Base-by-base conservation (phyloP, 2,888 invertebrate genomes). In the Mesochorus sp. region DNA sequence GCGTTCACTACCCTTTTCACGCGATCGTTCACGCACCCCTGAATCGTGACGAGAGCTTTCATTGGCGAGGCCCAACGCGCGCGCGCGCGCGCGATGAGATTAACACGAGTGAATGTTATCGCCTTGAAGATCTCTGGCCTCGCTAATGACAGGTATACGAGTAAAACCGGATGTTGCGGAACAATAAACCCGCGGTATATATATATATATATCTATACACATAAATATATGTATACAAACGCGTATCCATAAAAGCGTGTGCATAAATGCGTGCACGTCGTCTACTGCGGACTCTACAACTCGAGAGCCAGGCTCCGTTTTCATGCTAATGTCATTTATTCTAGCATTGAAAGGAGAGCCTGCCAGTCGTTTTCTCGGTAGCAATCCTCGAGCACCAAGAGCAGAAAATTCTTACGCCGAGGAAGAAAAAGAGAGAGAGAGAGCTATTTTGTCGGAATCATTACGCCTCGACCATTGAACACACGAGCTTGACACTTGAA, bases 101-200 rank as follows among this genome's bases (percentile, higher is more conserved):
- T 77, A 64, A 73, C 77, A 55, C 61, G 64, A 70, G 66, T 77
- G 76, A 80, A 80, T 80, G 77, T 80, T 80, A 80, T 80, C 80
- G 44, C 6, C 37, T 24, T 39, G 57, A 59, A 66, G 73, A 80
- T 80, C 80, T 49, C 28, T 62, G 51, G 62, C 37, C 64, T 53
- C 73, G 75, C 79, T 82, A 82, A 81, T 81, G 82, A 81, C 80
- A 82, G 81, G 82, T 79, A 79, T 77, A 39, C 61, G 28, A 72
- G 67, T 80, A 70, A 76, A 81, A 82, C 83, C 84, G 85, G 85
- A 85, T 82, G 83, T 82, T 80, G 80, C 75, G 79, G 80, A 75
- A 81, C 81, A 76, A 80, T 81, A 80, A 61, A 77, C 59, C 53
- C 76, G 51, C 39, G 12, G 53, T 59, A 37, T 17, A 28, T 34